Evolutionary conservation across 2,113 vertebrate genomes (phyloP), one percentile per base, ranked within the genome.

Genomic region (Lates calcarifer): DNA sequence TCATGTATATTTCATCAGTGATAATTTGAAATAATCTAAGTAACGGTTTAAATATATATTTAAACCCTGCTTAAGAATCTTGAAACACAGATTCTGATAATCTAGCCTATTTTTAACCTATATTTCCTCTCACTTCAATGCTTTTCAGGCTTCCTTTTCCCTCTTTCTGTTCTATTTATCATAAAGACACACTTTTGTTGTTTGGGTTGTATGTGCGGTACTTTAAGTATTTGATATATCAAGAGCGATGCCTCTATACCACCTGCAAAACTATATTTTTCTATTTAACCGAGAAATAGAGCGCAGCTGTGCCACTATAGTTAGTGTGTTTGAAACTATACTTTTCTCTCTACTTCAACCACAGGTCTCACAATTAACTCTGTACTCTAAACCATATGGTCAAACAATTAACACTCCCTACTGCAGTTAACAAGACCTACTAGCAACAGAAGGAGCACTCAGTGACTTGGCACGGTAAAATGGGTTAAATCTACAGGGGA

Each of bases 401-500:
- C 79, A 65, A 66, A 69, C 84, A 87, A 75, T 89, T 87, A 87
- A 68, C 85, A 67, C 82, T 79, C 72, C 69, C 84, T 69, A 41
- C 74, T 53, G 69, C 74, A 74, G 85, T 82, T 91, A 88, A 84
- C 81, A 77, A 87, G 75, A 83, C 62, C 77, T 81, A 87, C 82
- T 63, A 82, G 74, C 82, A 82, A 56, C 89, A 91, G 85, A 89
- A 91, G 89, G 88, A 88, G 14, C 61, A n/a, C 61, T 69, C 60
- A 73, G 78, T 24, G 62, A 65, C 82, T 86, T 90, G 87, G 89
- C 88, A 57, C 68, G 29, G 58, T 78, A 66, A 87, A 79, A 85
- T 63, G 76, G 83, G 85, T 88, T 87, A 79, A 87, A 89, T 91
- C 89, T 81, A 79, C 74, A 74, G 74, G 84, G 82, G 55, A 77